These are phyloP conservation scores for Uria lomvia DNA, from an alignment of 2,113 vertebrate genomes.

Conservation along the genomic window DNA sequence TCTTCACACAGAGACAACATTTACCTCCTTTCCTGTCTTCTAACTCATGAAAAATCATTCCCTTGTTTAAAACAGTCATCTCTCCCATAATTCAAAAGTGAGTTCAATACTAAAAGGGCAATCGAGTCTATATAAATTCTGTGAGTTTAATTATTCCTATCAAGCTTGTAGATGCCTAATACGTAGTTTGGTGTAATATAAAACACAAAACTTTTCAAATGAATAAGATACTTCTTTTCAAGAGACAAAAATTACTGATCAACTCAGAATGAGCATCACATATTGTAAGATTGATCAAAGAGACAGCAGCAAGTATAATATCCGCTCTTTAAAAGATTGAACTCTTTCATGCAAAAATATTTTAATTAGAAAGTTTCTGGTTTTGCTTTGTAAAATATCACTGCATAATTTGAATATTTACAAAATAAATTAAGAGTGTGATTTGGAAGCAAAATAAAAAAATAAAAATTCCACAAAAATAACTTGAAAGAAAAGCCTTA, in stretches of 20 bases:
- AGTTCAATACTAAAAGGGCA: background rate
- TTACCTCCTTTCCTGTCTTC: background rate
- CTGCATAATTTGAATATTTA: constrained; percentile 47
- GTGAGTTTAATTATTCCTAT: background rate
- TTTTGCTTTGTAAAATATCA: constrained; percentile 57
- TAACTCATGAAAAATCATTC: background rate
- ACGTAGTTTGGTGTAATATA: background rate
- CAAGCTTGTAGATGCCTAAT: background rate
- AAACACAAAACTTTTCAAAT: background rate
- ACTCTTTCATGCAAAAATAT: constrained; percentile 25
- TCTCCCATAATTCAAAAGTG: background rate
- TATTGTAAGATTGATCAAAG: constrained; percentile 34
- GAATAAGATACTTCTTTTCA: background rate
- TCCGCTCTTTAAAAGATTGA: background rate
- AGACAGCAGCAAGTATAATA: background rate
- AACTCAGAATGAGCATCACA: background rate
- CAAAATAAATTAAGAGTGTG: constrained; percentile 51
- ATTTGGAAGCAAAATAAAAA: constrained; percentile 34
- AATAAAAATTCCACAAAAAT: constrained; percentile 17
- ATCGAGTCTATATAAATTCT: background rate
- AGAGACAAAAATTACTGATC: background rate
- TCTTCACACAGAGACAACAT: background rate
- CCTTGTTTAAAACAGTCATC: background rate
- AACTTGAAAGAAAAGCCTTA: constrained; percentile 25
- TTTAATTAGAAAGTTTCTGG: constrained; percentile 57